Percentiles rank a stretch among this genome's conserved stretches.
These are phyloP conservation scores for Triplophysa rosa DNA, from an alignment of 2,113 vertebrate genomes.

Conservation along the genomic window DNA sequence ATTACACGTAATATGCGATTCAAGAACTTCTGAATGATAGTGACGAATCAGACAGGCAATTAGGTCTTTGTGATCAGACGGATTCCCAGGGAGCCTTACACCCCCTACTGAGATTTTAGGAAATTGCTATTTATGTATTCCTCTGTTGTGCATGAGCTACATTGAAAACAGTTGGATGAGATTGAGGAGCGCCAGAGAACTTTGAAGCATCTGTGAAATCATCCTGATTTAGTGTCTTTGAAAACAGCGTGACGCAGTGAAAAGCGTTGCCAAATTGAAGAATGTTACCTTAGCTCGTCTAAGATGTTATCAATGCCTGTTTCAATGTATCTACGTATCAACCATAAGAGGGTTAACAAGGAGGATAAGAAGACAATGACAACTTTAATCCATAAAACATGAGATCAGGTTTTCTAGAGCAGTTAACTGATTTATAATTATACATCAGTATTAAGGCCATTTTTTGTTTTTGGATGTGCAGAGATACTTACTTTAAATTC, in stretches of 20 bases:
- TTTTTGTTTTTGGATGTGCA: neutral
- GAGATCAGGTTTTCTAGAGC: neutral
- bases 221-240: conserved; percentile 24
- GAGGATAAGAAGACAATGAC: conserved; percentile 13
- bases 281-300: conserved; percentile 55
- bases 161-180: conserved; percentile 23
- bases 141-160: conserved; percentile 49
- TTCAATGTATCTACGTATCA: conserved; percentile 47
- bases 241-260: conserved; percentile 18
- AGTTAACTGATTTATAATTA: neutral
- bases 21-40: conserved; percentile 39
- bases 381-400: neutral
- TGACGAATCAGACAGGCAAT: conserved; percentile 45
- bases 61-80: conserved; percentile 45
- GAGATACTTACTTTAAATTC: conserved; percentile 83
- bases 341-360: conserved; percentile 24
- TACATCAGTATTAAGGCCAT: neutral
- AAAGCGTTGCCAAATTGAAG: conserved; percentile 16
- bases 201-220: conserved; percentile 36
- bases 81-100: conserved; percentile 32
- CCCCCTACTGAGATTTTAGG: conserved; percentile 29
- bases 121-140: conserved; percentile 45
- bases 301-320: conserved; percentile 51
- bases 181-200: neutral
- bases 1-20: conserved; percentile 10